These are phyloP conservation scores for Phalera bucephala DNA, from an alignment of 2,888 invertebrate species.

Conservation along the genomic window DNA sequence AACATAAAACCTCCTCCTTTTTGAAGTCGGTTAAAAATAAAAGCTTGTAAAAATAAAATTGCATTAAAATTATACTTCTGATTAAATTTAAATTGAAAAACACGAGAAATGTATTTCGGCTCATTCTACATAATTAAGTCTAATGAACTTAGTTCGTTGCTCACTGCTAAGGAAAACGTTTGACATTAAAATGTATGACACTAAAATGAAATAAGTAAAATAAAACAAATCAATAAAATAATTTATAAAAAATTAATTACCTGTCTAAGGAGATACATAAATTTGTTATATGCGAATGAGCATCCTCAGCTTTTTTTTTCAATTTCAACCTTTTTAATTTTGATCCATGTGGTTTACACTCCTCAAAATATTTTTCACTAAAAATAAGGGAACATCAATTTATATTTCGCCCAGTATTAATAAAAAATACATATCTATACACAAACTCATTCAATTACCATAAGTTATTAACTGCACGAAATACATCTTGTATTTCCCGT, in stretches of 20 bases:
- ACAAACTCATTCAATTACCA: no score
- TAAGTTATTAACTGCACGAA: conserved; percentile 36
- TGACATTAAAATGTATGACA: no score
- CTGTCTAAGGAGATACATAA: conserved; percentile 40
- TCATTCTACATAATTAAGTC: no score
- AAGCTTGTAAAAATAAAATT: no score
- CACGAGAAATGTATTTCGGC: no score
- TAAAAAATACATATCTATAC: neutral
- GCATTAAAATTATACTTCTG: no score
- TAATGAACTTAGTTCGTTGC: no score
- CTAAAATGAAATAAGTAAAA: neutral
- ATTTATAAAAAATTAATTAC: conserved; percentile 27
- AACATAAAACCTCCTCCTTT: no score
- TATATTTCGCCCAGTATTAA: neutral
- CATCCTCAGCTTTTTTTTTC: conserved; percentile 28
- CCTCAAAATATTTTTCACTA: conserved; percentile 33
- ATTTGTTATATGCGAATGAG: conserved; percentile 25
- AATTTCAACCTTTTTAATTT: conserved; percentile 27
- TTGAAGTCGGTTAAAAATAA: no score
- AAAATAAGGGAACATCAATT: conserved; percentile 9
- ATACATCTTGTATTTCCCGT: conserved; percentile 36
- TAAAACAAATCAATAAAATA: neutral
- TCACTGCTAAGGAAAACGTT: no score
- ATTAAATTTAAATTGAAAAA: no score
- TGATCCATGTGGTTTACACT: conserved; percentile 13